phyloP scores from a whole-genome alignment of 2,113 vertebrate species.

The Sturnira hondurensis region DNA sequence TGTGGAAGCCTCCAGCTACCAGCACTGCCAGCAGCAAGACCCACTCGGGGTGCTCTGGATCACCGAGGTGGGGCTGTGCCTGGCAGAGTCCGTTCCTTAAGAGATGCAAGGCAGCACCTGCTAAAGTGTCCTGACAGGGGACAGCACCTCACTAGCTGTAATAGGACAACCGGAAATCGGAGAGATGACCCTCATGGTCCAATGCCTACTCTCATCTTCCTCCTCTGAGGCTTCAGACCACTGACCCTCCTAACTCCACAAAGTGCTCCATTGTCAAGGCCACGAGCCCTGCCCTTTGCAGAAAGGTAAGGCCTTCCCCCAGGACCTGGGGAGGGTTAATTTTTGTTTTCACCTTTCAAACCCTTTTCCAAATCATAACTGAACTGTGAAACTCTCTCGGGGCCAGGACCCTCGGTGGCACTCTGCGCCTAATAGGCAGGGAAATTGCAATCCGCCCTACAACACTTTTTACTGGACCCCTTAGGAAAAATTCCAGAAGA shows the following conservation, averaged over 20 bases:
- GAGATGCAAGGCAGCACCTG: not conserved
- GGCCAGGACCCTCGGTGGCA: not conserved
- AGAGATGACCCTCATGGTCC: not conserved
- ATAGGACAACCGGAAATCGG: not conserved
- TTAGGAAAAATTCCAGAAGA: not conserved
- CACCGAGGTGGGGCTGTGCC: not conserved
- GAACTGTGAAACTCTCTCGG: slow-evolving; percentile 13
- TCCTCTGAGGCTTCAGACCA: rapidly evolving
- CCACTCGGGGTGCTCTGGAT: not conserved
- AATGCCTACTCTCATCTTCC: not conserved
- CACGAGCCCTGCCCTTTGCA: not conserved
- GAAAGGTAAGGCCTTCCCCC: not conserved
- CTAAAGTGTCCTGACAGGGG: not conserved
- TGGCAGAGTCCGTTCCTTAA: not conserved
- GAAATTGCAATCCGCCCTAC: not conserved
- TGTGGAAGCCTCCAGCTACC: not conserved
- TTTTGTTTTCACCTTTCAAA: slow-evolving; percentile 12
- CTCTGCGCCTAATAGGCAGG: not conserved
- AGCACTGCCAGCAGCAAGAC: slow-evolving; percentile 4
- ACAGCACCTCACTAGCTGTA: not conserved
- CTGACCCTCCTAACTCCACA: not conserved
- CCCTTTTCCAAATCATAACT: slow-evolving; percentile 5
- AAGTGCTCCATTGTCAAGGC: not conserved
- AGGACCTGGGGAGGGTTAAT: not conserved
- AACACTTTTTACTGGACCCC: not conserved